Evolutionary conservation across 2,888 invertebrate genomes (phyloP).

Genomic region (Fragum whitleyi): DNA sequence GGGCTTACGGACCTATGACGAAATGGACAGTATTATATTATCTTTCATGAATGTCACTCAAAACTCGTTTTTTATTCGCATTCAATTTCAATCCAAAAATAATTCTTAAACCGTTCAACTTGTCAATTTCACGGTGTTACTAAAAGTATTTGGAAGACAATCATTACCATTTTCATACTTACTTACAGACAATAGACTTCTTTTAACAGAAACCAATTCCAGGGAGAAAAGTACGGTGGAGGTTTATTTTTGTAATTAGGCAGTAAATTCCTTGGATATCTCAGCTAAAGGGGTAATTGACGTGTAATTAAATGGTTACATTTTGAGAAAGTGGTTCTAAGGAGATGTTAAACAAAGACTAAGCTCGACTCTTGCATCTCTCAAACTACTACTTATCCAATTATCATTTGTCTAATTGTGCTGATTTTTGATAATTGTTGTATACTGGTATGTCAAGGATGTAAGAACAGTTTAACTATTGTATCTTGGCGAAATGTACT

Average conservation of each 20-base stretch:
- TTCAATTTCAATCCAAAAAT: too few species aligned
- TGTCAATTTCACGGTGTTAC: too few species aligned
- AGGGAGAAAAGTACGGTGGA: background rate
- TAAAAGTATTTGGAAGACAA: too few species aligned
- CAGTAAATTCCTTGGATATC: constrained; percentile 4
- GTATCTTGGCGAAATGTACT: background rate
- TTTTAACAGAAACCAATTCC: too few species aligned
- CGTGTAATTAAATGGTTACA: constrained; percentile 2
- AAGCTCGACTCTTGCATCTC: background rate
- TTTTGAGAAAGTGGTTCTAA: constrained; percentile 1
- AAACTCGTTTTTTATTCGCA: too few species aligned
- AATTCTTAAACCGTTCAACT: too few species aligned
- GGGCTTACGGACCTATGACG: too few species aligned
- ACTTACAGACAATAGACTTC: too few species aligned
- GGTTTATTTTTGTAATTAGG: constrained; percentile 1
- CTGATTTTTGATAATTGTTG: background rate
- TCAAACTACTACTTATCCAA: background rate
- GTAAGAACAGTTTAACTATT: background rate
- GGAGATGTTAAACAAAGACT: background rate
- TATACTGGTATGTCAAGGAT: background rate
- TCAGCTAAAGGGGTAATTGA: background rate
- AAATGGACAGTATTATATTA: too few species aligned
- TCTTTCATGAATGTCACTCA: too few species aligned
- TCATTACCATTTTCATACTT: too few species aligned
- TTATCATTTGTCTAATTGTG: constrained; percentile 1